Evolutionary conservation across 2,797 vertebrate genomes (phyloP), one percentile per base, ranked within the genome.

Genomic region (Tympanoctomys barrerae): DNA sequence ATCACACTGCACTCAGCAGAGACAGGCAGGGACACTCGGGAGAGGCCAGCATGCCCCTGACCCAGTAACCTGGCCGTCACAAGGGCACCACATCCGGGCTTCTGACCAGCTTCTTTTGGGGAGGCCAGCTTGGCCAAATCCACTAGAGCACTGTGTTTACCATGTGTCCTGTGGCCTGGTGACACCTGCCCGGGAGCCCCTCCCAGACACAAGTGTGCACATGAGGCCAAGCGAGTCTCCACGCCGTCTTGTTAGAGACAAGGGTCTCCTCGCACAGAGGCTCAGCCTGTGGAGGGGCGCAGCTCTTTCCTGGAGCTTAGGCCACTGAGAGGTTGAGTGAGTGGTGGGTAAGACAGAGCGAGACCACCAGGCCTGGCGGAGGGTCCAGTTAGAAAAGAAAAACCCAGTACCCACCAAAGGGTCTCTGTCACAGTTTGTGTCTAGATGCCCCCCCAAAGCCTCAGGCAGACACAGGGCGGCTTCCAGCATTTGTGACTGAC

Each of bases 11-110:
- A 3, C 10, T 24, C 8, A 9, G 7, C n/a, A 0, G 7, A 0
- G 33, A 11, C 5, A 7, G 57, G 14, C 0, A 1, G 61, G 13
- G 33, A n/a, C 24, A 0, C 33, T 26, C 21, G 0, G 8, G 80
- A 39, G 61, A 4, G 6, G 7, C 2, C 31, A 0, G 31, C 24
- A 3, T 12, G 8, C 0, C 66, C 57, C 46, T 24, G 46, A 36
- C 16, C 8, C 5, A 2, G 13, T 18, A 36, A 7, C 36, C 36
- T 14, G 7, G 18, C 54, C 39, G 0, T 21, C 54, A 16, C 18
- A 11, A 7, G 28, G 12, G 9, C 46, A 1, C 11, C 0, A 1
- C 8, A 0, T 2, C 16, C n/a, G 4, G 13, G 57, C 4, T 12
- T 36, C 5, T 22, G n/a, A 8, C 11, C 36, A 3, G 57, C 8